Conservation (phyloP, 2,113 vertebrate genomes). For the Sminthopsis crassicaudata region DNA sequence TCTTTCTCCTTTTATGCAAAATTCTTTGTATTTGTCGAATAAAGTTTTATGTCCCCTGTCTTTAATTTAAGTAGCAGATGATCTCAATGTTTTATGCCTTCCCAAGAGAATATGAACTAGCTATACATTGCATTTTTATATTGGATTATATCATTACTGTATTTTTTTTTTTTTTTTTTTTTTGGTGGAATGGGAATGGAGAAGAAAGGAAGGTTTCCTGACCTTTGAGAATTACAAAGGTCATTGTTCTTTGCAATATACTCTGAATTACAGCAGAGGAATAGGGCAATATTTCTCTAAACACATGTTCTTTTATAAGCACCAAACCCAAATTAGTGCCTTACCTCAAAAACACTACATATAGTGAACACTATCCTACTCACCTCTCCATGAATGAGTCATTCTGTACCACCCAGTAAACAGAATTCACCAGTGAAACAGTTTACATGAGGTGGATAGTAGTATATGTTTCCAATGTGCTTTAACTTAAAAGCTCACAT, state of each 20-base stretch:
- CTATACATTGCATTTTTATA: neutral
- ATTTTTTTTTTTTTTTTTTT: neutral
- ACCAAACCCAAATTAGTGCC: neutral
- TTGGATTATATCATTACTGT: neutral
- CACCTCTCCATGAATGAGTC: neutral
- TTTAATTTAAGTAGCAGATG: neutral
- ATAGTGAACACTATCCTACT: neutral
- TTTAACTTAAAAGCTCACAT: fast-evolving
- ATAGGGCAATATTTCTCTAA: neutral
- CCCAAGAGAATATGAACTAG: neutral
- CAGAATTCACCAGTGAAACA: too few species aligned
- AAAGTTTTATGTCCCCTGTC: neutral
- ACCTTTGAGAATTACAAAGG: neutral
- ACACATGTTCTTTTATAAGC: neutral
- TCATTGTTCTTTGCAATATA: neutral
- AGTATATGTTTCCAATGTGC: fast-evolving
- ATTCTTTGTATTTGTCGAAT: neutral
- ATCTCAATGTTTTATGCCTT: neutral
- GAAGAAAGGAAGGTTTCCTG: neutral
- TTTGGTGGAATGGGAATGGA: neutral
- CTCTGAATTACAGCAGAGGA: neutral
- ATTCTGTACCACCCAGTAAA: neutral
- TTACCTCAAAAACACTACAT: neutral
- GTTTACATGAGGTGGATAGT: neutral
- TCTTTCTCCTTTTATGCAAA: neutral